Conservation (phyloP, 2,888 invertebrate species). For the Acleris cristana region DNA sequence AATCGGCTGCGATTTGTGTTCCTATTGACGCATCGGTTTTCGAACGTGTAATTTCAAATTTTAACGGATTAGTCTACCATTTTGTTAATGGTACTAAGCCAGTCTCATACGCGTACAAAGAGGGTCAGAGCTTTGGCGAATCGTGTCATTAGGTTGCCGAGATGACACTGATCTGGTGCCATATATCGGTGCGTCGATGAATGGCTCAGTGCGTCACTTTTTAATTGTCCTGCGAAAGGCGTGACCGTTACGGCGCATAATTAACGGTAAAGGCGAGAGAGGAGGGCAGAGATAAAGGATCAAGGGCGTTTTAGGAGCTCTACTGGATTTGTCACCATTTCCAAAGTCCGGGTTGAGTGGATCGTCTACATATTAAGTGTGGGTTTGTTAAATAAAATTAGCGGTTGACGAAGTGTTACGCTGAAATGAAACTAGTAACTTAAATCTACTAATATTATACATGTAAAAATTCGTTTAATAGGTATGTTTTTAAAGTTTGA, state of each 20-base stretch:
- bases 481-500: too few relatives aligned
- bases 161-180: conserved; percentile 38
- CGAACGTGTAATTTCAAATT: conserved; percentile 27
- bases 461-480: too few relatives aligned
- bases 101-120: conserved; percentile 10
- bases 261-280: conserved; percentile 80
- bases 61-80: conserved; percentile 21
- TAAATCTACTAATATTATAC: too few relatives aligned
- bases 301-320: conserved; percentile 40
- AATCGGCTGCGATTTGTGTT: conserved; percentile 14
- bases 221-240: conserved; percentile 71
- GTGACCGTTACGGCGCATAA: conserved; percentile 75
- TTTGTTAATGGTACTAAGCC: conserved; percentile 38
- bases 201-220: conserved; percentile 66
- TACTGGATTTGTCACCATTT: not conserved
- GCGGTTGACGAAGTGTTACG: too few relatives aligned
- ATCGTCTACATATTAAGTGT: too few relatives aligned
- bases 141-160: conserved; percentile 36
- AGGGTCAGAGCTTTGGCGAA: conserved; percentile 41
- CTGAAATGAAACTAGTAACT: too few relatives aligned
- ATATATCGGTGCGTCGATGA: conserved; percentile 55
- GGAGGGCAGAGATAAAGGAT: conserved; percentile 59
- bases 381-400: too few relatives aligned
- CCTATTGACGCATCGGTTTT: conserved; percentile 29
- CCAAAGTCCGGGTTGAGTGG: too few relatives aligned